Evolutionary conservation across 2,113 vertebrate genomes (phyloP).

Genomic region (Arothron firmamentum): DNA sequence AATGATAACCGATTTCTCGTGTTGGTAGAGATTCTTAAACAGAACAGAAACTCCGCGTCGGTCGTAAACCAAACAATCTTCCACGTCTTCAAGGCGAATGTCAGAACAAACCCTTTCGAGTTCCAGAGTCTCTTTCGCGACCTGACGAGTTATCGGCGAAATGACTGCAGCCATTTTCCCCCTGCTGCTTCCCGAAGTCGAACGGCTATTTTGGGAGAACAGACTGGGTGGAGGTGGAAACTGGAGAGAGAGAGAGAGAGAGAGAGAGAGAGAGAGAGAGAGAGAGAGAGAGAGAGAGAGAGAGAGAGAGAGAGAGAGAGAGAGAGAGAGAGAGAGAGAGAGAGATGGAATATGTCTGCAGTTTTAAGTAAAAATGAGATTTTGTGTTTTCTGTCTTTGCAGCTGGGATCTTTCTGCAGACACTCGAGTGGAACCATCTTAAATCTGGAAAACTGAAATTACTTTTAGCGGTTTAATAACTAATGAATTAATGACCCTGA

Average conservation of each 20-base stretch:
- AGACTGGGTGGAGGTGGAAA: constrained; percentile 22
- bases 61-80: constrained; percentile 74
- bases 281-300: background rate
- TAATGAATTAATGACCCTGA: too few relatives aligned
- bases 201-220: constrained; percentile 58
- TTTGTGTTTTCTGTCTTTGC: background rate
- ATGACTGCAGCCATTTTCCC: constrained; percentile 53
- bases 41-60: constrained; percentile 62
- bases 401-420: background rate
- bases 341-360: background rate
- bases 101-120: background rate
- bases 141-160: constrained; percentile 76
- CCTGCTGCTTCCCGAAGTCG: constrained; percentile 20
- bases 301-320: constrained; percentile 1
- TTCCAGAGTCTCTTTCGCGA: constrained; percentile 37
- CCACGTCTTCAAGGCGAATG: constrained; percentile 62
- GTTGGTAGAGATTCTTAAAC: constrained; percentile 77
- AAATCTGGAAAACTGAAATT: too few relatives aligned
- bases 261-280: constrained; percentile 1
- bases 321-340: background rate
- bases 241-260: background rate
- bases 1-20: constrained; percentile 80
- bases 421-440: too few relatives aligned
- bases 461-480: too few relatives aligned
- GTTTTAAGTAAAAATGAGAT: background rate